Conservation (phyloP, 2,888 invertebrate species). For the Vanessa cardui region DNA sequence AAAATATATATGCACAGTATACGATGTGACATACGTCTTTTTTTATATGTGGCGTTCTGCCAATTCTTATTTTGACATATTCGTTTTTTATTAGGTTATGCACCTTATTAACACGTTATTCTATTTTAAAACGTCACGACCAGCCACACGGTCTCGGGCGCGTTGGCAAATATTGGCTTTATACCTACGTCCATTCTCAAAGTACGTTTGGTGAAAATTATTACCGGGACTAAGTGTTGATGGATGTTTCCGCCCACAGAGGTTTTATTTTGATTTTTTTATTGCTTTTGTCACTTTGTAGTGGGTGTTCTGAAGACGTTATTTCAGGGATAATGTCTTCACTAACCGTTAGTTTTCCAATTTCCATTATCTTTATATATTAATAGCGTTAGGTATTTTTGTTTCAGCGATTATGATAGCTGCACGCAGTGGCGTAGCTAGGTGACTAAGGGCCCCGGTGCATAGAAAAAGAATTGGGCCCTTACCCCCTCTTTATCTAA, state of each 20-base stretch:
- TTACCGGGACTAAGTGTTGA: slow-evolving; percentile 29
- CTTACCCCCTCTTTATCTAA: too few species aligned
- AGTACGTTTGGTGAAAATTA: slow-evolving; percentile 25
- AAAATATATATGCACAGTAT: background rate
- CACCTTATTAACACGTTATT: slow-evolving; percentile 36
- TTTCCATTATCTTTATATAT: too few species aligned
- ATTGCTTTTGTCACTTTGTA: slow-evolving; percentile 22
- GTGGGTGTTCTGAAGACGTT: slow-evolving; percentile 11
- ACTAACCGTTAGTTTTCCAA: too few species aligned
- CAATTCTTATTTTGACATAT: slow-evolving; percentile 32
- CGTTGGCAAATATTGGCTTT: slow-evolving; percentile 25
- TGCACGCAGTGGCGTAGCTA: too few species aligned
- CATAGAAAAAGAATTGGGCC: too few species aligned
- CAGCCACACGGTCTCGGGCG: slow-evolving; percentile 34
- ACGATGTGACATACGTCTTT: slow-evolving; percentile 21
- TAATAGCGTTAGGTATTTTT: too few species aligned
- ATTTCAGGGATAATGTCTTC: background rate
- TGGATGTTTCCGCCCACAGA: slow-evolving; percentile 28
- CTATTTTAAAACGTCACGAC: slow-evolving; percentile 31
- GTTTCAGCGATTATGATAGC: too few species aligned
- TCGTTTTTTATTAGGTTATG: slow-evolving; percentile 38
- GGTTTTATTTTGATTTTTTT: slow-evolving; percentile 21
- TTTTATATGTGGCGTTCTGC: slow-evolving; percentile 34
- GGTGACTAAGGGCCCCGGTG: too few species aligned
- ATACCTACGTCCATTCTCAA: slow-evolving; percentile 5